Evolutionary conservation across 2,113 vertebrate species (phyloP).

Genomic region (Channa maculata): DNA sequence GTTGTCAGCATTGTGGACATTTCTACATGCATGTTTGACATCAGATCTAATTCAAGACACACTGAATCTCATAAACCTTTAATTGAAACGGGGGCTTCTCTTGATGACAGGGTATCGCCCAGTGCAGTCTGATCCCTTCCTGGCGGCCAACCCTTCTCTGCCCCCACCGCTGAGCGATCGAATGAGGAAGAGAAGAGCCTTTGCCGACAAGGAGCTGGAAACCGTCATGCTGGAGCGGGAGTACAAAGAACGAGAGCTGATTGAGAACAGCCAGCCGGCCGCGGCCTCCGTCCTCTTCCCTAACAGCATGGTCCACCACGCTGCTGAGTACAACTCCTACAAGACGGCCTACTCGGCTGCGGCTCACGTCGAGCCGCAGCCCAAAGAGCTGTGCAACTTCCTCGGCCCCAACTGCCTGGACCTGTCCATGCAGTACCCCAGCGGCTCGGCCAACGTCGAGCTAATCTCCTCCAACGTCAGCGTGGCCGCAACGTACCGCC

Average conservation of each 20-base stretch:
- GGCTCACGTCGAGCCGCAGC: conserved; percentile 77
- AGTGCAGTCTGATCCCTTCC: conserved; percentile 89
- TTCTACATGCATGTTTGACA: neutral
- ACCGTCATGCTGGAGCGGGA: conserved; percentile 98
- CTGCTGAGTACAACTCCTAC: conserved; percentile 90
- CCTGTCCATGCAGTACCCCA: conserved; percentile 90
- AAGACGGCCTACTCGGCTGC: conserved; percentile 87
- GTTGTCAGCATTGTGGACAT: neutral
- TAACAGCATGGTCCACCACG: conserved; percentile 85
- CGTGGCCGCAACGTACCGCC: conserved; percentile 94
- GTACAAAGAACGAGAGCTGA: conserved; percentile 95
- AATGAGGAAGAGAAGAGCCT: conserved; percentile 97
- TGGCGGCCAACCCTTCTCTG: conserved; percentile 86
- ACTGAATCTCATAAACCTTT: neutral
- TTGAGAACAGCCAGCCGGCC: conserved; percentile 89
- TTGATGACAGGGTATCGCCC: conserved; percentile 90
- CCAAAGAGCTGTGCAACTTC: conserved; percentile 91
- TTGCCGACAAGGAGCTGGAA: conserved; percentile 98
- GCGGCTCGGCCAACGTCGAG: conserved; percentile 86
- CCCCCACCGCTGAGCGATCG: conserved; percentile 96
- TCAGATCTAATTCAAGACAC: neutral
- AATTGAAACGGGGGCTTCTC: conserved; percentile 39
- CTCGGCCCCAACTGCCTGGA: conserved; percentile 89
- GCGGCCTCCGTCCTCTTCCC: conserved; percentile 89
- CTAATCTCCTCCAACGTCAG: conserved; percentile 97